Evolutionary conservation across 2,888 invertebrate species (phyloP).

Genomic region (Sicus ferrugineus): DNA sequence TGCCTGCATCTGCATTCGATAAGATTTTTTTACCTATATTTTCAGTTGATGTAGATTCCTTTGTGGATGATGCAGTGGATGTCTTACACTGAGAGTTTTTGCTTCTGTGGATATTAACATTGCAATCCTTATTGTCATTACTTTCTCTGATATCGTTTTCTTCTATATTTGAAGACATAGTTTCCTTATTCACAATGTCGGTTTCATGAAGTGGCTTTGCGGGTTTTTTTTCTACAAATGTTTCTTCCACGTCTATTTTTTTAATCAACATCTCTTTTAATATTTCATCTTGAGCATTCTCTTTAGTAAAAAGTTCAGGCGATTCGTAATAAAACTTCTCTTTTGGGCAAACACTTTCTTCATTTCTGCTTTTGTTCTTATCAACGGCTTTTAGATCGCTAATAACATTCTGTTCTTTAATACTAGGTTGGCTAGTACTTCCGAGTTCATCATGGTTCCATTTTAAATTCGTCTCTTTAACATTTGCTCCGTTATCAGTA

Average conservation of each 20-base stretch:
- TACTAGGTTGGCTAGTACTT: too few relatives aligned
- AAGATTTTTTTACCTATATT: slow-evolving; percentile 7
- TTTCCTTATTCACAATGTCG: background rate
- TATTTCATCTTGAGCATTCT: background rate
- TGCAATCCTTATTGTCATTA: background rate
- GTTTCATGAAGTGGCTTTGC: background rate
- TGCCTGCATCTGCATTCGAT: background rate
- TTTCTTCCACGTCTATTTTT: background rate
- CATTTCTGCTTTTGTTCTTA: background rate
- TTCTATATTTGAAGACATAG: background rate
- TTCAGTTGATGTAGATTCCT: background rate
- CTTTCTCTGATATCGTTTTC: background rate
- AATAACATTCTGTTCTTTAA: background rate
- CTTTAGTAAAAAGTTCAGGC: background rate
- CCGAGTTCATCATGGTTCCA: too few relatives aligned
- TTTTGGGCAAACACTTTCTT: background rate
- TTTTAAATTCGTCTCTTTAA: background rate
- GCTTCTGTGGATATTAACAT: background rate
- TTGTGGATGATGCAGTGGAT: background rate
- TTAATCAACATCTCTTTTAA: background rate
- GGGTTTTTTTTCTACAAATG: background rate
- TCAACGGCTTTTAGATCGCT: background rate
- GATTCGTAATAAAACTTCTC: background rate
- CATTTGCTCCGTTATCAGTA: background rate
- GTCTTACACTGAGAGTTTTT: background rate